A percentile compares a stretch with the other conserved stretches of the same genome.
phyloP scores from a whole-genome alignment of 2,888 invertebrate species.

The Pristionchus japonicus region DNA sequence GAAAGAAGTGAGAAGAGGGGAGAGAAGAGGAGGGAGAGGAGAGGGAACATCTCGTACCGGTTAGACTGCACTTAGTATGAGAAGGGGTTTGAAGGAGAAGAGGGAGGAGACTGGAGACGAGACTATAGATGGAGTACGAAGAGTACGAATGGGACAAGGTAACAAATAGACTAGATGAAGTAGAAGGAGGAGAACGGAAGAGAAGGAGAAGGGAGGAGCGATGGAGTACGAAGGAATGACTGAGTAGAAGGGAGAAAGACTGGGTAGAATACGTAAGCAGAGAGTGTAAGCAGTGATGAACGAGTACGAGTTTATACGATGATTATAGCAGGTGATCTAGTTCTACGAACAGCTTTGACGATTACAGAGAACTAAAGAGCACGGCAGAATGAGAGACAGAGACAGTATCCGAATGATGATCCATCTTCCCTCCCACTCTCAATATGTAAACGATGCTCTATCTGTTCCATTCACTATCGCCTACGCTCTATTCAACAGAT shows the following conservation, averaged over 20 bases:
- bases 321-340: too few relatives aligned
- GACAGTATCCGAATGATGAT: too few relatives aligned
- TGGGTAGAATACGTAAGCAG: neutral
- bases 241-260: conserved; percentile 44
- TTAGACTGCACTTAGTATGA: neutral
- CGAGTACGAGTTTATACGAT: neutral
- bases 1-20: neutral
- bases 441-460: neutral
- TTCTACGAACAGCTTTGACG: too few relatives aligned
- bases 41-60: neutral
- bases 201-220: conserved; percentile 40
- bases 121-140: conserved; percentile 8
- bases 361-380: too few relatives aligned
- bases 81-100: conserved; percentile 8
- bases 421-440: neutral
- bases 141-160: conserved; percentile 14
- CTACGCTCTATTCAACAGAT: neutral
- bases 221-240: conserved; percentile 14
- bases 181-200: too few relatives aligned
- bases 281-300: neutral
- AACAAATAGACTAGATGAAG: conserved; percentile 19
- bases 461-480: neutral
- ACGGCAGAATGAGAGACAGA: too few relatives aligned
- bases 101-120: conserved; percentile 40
- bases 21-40: neutral